Base-by-base conservation (phyloP, 2,113 vertebrate species). In the Hippocampus comes region DNA sequence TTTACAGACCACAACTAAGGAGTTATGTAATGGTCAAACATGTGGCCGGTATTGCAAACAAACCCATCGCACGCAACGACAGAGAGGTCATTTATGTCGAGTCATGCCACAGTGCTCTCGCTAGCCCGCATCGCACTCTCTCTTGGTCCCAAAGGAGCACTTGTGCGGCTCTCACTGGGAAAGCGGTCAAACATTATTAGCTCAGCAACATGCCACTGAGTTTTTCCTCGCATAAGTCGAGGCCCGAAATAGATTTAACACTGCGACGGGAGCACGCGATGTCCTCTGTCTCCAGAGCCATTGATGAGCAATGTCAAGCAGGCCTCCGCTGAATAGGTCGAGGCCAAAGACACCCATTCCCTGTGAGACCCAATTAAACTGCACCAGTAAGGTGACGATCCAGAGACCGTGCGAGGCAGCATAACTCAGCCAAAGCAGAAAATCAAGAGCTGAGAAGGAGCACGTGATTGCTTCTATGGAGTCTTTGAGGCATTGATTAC, bases 11-110 rank as follows among this genome's bases (percentile, higher is more conserved):
- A 63, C 61, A 82, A 77, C 80, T 77, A 78, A 83, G 76, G 75
- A 90, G 90, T 91, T 90, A 88, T 82, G 90, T 84, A 90, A 87
- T 79, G 81, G 78, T 86, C 80, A 89, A 91, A 90, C 90, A 92
- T 89, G 88, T 90, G 90, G 90, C 79, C 78, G 64, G 83, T 74
- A 86, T 66, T 82, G 85, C 90, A 92, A 92, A 89, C 88, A 89
- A 89, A 89, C 81, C 82, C 85, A 67, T 86, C 73, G 89, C 92
- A 93, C 88, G 89, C 92, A 90, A 90, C 63, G 72, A 84, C 80
- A 83, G 77, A 77, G 75, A 82, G 88, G 88, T 89, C 86, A 83
- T 76, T 80, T 79, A 78, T 71, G 72, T 70, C 43, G 75, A 80
- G 23, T 61, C 71, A 71, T 11, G 51, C 69, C n/a, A 46, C 75